Conservation (phyloP, 1,140 invertebrate genomes). For the Conus betulinus region DNA sequence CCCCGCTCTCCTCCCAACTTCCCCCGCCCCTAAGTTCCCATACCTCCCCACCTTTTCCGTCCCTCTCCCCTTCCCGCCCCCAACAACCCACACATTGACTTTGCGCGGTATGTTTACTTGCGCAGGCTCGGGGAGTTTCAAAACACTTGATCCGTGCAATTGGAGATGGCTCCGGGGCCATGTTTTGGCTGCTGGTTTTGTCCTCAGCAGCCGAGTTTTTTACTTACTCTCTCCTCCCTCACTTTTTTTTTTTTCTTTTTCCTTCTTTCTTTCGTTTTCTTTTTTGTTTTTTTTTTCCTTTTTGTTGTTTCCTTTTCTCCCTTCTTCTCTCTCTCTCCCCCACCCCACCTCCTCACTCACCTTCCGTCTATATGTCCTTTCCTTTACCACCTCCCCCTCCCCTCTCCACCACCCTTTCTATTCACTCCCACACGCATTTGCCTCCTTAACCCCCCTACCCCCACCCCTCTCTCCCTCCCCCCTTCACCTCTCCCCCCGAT, state of each 20-base stretch:
- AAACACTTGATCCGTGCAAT: slow-evolving; percentile 27
- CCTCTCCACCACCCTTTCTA: not conserved
- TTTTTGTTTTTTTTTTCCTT: not conserved
- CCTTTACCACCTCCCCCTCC: too few species aligned
- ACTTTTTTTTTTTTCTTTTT: not conserved
- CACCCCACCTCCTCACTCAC: too few species aligned
- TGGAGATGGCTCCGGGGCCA: not conserved
- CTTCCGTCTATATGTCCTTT: too few species aligned
- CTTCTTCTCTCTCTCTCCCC: not conserved
- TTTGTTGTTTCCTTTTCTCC: not conserved
- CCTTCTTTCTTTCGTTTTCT: not conserved
- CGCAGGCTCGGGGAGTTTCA: slow-evolving; percentile 16
- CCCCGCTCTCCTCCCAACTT: too few species aligned
- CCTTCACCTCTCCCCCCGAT: not conserved
- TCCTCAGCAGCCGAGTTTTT: not conserved
- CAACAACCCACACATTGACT: too few species aligned
- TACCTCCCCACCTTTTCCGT: too few species aligned
- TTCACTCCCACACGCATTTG: not conserved
- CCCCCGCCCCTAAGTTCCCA: too few species aligned
- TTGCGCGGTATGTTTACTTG: slow-evolving; percentile 10
- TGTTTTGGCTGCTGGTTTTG: slow-evolving; percentile 20
- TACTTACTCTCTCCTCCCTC: not conserved
- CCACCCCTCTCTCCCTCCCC: not conserved
- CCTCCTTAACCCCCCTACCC: not conserved
- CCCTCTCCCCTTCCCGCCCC: too few species aligned